Percentiles rank a stretch among this genome's conserved stretches.
phyloP scores from a whole-genome alignment of 2,797 vertebrate genomes.

The Salarias fasciatus region DNA sequence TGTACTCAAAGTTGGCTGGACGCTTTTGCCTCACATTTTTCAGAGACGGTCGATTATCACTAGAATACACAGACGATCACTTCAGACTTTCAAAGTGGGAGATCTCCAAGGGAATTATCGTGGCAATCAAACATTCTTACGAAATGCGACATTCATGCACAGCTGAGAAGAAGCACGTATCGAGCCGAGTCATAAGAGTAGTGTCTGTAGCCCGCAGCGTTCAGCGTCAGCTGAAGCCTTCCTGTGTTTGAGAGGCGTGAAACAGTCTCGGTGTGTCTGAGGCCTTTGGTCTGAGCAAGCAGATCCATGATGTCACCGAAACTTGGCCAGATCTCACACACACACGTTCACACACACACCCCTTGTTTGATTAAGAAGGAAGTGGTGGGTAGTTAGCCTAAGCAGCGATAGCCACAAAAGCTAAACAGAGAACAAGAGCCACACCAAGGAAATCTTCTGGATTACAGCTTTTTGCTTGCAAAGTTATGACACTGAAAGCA shows the following conservation, averaged over 20 bases:
- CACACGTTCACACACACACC: not conserved
- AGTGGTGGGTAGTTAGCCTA: slow-evolving; percentile 20
- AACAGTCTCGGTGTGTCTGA: slow-evolving; percentile 42
- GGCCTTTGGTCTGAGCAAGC: slow-evolving; percentile 46
- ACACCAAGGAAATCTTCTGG: not conserved
- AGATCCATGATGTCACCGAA: slow-evolving; percentile 74
- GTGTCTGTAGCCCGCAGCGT: slow-evolving; percentile 29
- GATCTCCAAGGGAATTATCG: too few relatives aligned
- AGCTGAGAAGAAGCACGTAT: slow-evolving; percentile 2
- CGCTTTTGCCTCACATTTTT: too few relatives aligned
- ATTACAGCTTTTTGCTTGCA: not conserved
- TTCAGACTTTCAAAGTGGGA: too few relatives aligned
- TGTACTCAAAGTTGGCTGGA: too few relatives aligned
- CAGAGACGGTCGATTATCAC: too few relatives aligned
- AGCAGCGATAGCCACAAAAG: slow-evolving; percentile 8
- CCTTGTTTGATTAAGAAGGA: slow-evolving; percentile 2
- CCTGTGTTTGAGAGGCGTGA: slow-evolving; percentile 15
- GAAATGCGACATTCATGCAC: not conserved
- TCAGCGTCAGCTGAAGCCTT: slow-evolving; percentile 43
- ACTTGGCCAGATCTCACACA: slow-evolving; percentile 47
- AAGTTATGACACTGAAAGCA: not conserved
- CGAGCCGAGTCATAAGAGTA: slow-evolving; percentile 11
- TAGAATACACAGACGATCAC: too few relatives aligned
- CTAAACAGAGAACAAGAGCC: slow-evolving; percentile 8
- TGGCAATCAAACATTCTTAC: too few relatives aligned